Evolutionary conservation across 2,113 vertebrate species (phyloP).

Genomic region (Isurus oxyrinchus): DNA sequence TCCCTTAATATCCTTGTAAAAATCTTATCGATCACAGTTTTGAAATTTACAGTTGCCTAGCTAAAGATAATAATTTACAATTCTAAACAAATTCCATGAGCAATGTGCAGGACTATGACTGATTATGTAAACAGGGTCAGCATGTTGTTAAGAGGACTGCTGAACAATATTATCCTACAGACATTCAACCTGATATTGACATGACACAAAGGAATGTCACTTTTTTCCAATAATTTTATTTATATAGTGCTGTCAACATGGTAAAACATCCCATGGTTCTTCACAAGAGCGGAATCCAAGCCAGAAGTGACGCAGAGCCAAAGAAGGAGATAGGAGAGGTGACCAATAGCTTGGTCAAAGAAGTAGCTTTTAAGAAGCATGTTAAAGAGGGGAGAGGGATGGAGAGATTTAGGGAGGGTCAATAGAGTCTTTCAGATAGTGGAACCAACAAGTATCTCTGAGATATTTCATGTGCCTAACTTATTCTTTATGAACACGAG

Average conservation of each 20-base stretch:
- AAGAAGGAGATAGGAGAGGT: background rate
- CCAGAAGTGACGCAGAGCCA: background rate
- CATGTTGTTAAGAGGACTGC: no score
- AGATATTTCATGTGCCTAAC: background rate
- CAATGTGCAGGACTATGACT: no score
- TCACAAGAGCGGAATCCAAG: background rate
- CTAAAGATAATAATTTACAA: no score
- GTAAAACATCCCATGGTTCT: background rate
- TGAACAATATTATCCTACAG: no score
- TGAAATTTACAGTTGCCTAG: no score
- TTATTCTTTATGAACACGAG: background rate
- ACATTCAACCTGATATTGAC: no score
- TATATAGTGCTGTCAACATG: background rate
- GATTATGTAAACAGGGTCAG: no score
- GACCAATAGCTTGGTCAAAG: no score
- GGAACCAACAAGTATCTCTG: background rate
- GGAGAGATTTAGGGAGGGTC: background rate
- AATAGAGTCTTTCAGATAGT: background rate
- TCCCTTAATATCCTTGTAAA: background rate
- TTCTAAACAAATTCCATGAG: no score
- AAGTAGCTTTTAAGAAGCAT: background rate
- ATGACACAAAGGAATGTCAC: background rate
- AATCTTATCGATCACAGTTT: no score
- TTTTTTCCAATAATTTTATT: background rate
- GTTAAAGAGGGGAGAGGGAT: background rate